Conservation (phyloP, 2,888 invertebrate species). For the Rhopalosiphum nymphaeae region DNA sequence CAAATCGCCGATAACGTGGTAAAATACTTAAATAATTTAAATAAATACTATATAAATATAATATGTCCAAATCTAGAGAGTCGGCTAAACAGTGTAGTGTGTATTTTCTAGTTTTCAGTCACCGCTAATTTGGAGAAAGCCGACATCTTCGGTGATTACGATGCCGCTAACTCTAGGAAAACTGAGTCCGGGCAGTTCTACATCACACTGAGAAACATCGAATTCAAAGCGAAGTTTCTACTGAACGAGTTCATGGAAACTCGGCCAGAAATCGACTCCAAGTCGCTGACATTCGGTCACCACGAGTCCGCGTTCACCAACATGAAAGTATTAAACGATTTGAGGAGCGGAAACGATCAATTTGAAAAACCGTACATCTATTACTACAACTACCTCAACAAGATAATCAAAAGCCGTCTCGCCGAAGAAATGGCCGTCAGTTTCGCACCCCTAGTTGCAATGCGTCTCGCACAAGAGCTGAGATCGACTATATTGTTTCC, state of each 20-base stretch:
- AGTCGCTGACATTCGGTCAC: not conserved
- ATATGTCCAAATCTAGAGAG: not conserved
- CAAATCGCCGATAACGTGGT: not conserved
- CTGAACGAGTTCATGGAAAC: not conserved
- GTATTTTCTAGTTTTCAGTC: constrained; percentile 8
- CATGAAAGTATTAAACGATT: not conserved
- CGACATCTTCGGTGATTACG: not conserved
- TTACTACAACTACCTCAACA: constrained; percentile 23
- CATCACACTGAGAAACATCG: constrained; percentile 4
- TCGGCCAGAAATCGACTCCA: not conserved
- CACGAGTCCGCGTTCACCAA: constrained; percentile 26
- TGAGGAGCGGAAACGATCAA: not conserved
- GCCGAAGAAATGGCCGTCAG: constrained; percentile 16
- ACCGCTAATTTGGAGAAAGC: not conserved
- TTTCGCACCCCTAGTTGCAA: constrained; percentile 18
- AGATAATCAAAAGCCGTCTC: not conserved
- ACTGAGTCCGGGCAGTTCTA: not conserved
- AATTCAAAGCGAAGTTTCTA: not conserved
- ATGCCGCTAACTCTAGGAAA: not conserved
- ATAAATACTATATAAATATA: not conserved
- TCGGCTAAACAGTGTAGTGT: not conserved
- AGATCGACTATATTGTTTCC: not conserved
- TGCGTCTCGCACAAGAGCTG: not conserved
- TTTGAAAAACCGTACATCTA: not conserved
- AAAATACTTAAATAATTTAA: not conserved